Base-by-base conservation (phyloP, 2,888 invertebrate species). In the Amphipyra tragopoginis region DNA sequence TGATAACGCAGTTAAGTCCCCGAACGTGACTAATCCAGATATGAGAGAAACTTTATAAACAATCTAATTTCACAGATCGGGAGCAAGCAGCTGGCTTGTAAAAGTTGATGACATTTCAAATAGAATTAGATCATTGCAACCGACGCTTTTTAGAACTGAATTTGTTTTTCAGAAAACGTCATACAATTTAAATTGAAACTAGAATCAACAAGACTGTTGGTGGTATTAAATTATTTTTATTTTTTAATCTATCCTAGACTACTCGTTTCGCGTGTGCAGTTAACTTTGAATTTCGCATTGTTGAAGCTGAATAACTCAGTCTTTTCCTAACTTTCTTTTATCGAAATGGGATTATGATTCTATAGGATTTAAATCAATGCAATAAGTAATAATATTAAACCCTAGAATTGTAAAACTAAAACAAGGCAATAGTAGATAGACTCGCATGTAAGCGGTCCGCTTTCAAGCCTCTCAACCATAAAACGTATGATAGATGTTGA, bases 401-500 rank as follows among this genome's bases (percentile, higher is more conserved):
- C 65, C 69, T 59, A 59, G 54, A 77, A 77, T 72, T 64, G 61
- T 75, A 72, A 72, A 79, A 75, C 72, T 74, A 77, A 80, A 82
- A 84, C 72, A 76, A 77, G 75, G 72, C 69, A 72, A 74, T 86
- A 82, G 79, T 79, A 81, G 80, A 84, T 83, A 84, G 83, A 85
- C 86, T 91, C 80, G 90, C 92, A 91, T 91, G 90, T 87, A 86
- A 90, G 87, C 90, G 90, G 88, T 86, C 85, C 84, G 88, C 87
- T 91, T 91, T 88, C 86, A 88, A 91, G 86, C 88, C 89, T 87
- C 82, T 83, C 83, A 72, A 68, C 86, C 89, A 93, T 94, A 94
- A 94, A 94, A 90, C 91, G 87, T 91, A 93, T 94, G 94, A 94
- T 92, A 89, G 84, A 94, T 92, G 84, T 85, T 85, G 86, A 86